These are phyloP conservation scores for Harpalus rubripes DNA, from an alignment of 2,888 invertebrate species.

Conservation along the genomic window DNA sequence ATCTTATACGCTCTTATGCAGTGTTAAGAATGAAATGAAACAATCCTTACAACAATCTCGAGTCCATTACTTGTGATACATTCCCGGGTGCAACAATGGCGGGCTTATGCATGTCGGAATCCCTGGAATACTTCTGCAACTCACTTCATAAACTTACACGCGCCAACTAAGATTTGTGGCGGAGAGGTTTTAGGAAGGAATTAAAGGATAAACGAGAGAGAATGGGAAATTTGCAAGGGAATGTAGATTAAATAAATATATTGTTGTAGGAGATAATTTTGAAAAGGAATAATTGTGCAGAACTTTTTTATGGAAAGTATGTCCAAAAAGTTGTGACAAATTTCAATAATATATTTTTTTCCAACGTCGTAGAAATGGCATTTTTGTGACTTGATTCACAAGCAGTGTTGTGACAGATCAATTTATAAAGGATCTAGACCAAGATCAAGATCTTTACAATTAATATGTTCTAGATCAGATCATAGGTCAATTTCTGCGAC, in stretches of 20 bases:
- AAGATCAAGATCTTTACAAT: too few species aligned
- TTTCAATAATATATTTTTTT: too few species aligned
- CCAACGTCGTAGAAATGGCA: too few species aligned
- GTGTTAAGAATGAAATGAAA: slow-evolving; percentile 19
- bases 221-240: not conserved
- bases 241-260: not conserved
- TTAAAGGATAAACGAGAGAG: not conserved
- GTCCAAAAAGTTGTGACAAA: too few species aligned
- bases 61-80: slow-evolving; percentile 10
- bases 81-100: slow-evolving; percentile 30
- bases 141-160: not conserved
- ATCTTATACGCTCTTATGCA: not conserved
- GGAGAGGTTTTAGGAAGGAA: not conserved
- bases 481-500: too few species aligned
- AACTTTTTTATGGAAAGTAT: too few species aligned
- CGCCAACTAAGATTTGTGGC: slow-evolving; percentile 31
- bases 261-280: not conserved
- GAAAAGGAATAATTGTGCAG: too few species aligned
- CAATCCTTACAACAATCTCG: slow-evolving; percentile 31
- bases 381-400: too few species aligned
- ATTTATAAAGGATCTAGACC: too few species aligned
- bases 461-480: too few species aligned
- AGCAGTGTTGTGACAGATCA: too few species aligned
- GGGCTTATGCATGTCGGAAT: not conserved
- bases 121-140: not conserved